Evolutionary conservation across 2,888 invertebrate genomes (phyloP).

Genomic region (Adineta ricciae): DNA sequence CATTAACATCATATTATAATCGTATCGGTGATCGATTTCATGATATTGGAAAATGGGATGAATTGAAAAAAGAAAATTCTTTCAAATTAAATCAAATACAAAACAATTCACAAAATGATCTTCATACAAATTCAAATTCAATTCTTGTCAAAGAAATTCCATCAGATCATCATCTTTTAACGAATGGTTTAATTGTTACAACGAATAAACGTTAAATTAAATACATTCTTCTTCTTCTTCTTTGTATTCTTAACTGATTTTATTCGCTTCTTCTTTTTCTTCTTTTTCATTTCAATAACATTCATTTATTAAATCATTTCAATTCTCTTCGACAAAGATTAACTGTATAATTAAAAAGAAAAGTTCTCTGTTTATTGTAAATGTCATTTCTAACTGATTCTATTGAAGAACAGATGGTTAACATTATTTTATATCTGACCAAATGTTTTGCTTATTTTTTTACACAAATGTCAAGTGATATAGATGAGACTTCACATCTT

Average conservation of each 20-base stretch:
- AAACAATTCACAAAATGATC: background rate
- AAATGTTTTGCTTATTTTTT: too few species aligned
- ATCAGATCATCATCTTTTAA: background rate
- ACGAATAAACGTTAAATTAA: background rate
- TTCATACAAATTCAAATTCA: background rate
- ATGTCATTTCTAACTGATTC: too few species aligned
- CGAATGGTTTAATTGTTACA: background rate
- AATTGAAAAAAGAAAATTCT: background rate
- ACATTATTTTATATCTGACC: too few species aligned
- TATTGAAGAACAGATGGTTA: too few species aligned
- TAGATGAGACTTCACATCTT: too few species aligned
- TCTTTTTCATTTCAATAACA: too few species aligned
- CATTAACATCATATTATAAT: constrained; percentile 3
- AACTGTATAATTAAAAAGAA: too few species aligned
- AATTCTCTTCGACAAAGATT: too few species aligned
- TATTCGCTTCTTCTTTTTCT: too few species aligned
- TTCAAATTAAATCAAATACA: background rate
- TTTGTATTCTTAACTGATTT: background rate
- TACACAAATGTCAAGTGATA: too few species aligned
- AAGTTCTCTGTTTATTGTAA: too few species aligned
- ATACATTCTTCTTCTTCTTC: background rate
- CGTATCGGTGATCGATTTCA: background rate
- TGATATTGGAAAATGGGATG: background rate
- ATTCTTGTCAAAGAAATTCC: background rate
- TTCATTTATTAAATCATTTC: too few species aligned